A percentile compares a stretch with the other conserved stretches of the same genome.
These are phyloP conservation scores for Phrynosoma platyrhinos DNA, from an alignment of 2,113 vertebrate species.

Conservation along the genomic window DNA sequence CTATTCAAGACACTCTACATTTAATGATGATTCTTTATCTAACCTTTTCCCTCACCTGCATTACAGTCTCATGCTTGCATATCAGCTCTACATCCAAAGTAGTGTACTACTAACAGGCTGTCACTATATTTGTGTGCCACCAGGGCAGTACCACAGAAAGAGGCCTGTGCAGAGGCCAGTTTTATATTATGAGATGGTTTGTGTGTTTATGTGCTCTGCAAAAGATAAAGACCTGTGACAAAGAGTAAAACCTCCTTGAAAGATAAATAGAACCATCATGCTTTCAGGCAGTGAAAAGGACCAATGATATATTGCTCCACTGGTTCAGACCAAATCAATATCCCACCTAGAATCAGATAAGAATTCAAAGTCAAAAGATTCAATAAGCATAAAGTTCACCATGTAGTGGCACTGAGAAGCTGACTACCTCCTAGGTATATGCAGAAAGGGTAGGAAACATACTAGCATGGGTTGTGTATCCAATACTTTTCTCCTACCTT, in stretches of 20 bases:
- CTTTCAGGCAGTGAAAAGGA: constrained; percentile 43
- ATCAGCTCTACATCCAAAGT: too few relatives aligned
- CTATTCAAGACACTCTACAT: not conserved
- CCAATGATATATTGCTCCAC: constrained; percentile 42
- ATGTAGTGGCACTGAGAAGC: constrained; percentile 26
- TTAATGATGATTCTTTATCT: not conserved
- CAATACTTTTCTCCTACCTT: not conserved
- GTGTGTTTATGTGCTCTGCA: not conserved
- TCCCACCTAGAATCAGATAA: constrained; percentile 38
- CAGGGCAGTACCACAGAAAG: not conserved
- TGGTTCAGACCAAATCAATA: constrained; percentile 52
- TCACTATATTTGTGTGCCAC: constrained; percentile 1
- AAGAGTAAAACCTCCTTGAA: constrained; percentile 5
- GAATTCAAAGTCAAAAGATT: constrained; percentile 39
- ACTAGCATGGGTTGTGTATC: not conserved
- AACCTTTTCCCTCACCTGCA: too few relatives aligned
- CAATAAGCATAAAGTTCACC: constrained; percentile 11
- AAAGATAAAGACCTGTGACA: constrained; percentile 7
- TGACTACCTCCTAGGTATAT: not conserved
- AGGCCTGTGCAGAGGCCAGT: not conserved
- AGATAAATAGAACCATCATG: not conserved
- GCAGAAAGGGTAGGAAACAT: not conserved
- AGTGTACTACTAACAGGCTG: not conserved
- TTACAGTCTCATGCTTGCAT: not conserved
- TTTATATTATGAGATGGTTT: not conserved